A percentile compares a stretch with the other conserved stretches of the same genome.
Conservation (phyloP, 1,140 invertebrate genomes). For the Muscidifurax raptorellus region DNA sequence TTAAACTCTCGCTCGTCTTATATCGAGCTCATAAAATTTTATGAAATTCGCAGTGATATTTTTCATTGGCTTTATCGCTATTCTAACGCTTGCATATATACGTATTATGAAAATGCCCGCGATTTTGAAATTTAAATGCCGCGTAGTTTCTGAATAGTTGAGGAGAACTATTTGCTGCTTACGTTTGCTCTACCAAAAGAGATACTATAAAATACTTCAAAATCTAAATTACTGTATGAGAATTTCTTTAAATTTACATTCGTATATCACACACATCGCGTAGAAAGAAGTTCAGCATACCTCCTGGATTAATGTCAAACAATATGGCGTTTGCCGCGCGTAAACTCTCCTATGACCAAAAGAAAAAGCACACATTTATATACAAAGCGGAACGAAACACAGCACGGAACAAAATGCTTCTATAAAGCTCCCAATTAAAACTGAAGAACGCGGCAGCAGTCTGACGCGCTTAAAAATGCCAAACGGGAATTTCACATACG, state of each 20-base stretch:
- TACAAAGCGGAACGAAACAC: background rate
- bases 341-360: background rate
- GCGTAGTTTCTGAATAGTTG: background rate
- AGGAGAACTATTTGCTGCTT: background rate
- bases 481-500: background rate
- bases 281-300: too few relatives aligned
- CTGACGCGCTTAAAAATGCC: background rate
- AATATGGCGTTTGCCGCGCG: too few relatives aligned
- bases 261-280: too few relatives aligned
- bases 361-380: background rate
- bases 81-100: background rate
- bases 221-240: too few relatives aligned
- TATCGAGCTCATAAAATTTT: slow-evolving; percentile 7
- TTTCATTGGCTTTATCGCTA: background rate
- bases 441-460: background rate
- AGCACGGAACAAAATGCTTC: background rate
- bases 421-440: background rate
- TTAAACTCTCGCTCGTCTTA: background rate
- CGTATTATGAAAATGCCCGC: background rate
- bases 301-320: too few relatives aligned
- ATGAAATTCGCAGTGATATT: slow-evolving; percentile 22
- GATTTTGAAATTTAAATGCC: background rate
- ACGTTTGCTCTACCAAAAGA: background rate
- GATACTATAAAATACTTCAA: too few relatives aligned
- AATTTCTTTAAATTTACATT: too few relatives aligned